Evolutionary conservation across 1,140 invertebrate genomes (phyloP), one percentile per base, ranked within the genome.

Genomic region (Penaeus japonicus): DNA sequence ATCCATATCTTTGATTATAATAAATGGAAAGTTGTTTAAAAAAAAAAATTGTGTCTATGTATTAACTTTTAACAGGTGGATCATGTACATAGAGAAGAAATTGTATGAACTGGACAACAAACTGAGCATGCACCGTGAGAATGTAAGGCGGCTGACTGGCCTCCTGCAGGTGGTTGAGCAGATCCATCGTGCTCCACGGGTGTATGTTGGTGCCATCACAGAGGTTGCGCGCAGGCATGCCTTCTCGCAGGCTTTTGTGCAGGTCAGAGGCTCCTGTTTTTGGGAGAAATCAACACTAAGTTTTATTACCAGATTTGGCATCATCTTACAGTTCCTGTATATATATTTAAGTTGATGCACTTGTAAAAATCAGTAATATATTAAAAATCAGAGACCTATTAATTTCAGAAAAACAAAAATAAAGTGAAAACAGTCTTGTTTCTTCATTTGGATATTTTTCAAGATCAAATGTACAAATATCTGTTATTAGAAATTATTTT

Each of bases 91-190:
- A 75, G 96, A 99, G 92, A 96, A 96, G 92, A 94, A 94, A 83
- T 95, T 99, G 93, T 95, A 94, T 91, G 96, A 97, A 90, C 94
- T 96, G 22, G 95, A 96, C 91, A 94, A 95, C 85, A 96, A 96
- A 90, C 92, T 98, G 83, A 94, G 96, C 65, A 95, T 98, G 87
- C 96, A 96, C 91, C 94, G 96, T 91, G 96, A 97, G 90, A 96
- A 95, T 91, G 92, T 98, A 83, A 95, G 96, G 90, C 94, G 96
- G 15, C 92, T 98, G 7, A 94, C 95, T 86, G 94, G 95, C 22
- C 95, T 97, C 91, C 93, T 98, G 81, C 95, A 96, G 89, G 95
- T 98, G 39, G 94, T 99, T 15, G 94, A 96, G 89, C 97, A 99
- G 92, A 95, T 99, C 79, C 96, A 98, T 92, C 92, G 94, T 65